Evolutionary conservation across 1,140 invertebrate species (phyloP).

Genomic region (Lycorma delicatula): DNA sequence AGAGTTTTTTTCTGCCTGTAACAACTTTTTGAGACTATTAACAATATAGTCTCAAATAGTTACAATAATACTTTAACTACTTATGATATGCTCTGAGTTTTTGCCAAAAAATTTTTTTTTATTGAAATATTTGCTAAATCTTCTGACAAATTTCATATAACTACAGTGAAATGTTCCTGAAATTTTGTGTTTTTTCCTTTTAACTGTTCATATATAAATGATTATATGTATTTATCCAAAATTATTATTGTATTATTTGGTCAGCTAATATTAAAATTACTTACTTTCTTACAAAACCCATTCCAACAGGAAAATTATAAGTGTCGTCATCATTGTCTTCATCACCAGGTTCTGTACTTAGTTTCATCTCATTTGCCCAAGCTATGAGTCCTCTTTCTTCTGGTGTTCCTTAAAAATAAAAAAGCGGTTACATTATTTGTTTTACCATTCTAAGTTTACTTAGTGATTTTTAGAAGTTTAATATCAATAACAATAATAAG

Average conservation of each 20-base stretch:
- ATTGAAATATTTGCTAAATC: background rate
- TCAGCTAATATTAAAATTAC: background rate
- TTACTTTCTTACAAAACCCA: constrained; percentile 49
- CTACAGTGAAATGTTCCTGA: background rate
- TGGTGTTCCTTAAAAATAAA: constrained; percentile 45
- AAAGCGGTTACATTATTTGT: no score
- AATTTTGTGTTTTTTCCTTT: background rate
- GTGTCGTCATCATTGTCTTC: constrained; percentile 44
- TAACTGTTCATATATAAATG: background rate
- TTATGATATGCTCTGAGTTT: no score
- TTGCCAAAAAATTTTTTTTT: background rate
- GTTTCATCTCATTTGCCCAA: constrained; percentile 61
- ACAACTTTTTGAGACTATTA: no score
- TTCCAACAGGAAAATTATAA: constrained; percentile 65
- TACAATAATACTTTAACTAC: no score
- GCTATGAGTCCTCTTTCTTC: constrained; percentile 58
- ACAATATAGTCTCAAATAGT: no score
- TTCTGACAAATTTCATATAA: background rate
- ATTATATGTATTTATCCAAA: background rate
- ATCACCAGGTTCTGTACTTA: constrained; percentile 38
- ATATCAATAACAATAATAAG: no score
- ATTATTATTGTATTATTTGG: background rate
- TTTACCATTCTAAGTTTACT: no score
- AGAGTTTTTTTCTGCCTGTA: no score
- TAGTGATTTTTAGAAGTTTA: no score